phyloP scores from a whole-genome alignment of 2,113 vertebrate species.

The Antechinus stuartii region DNA sequence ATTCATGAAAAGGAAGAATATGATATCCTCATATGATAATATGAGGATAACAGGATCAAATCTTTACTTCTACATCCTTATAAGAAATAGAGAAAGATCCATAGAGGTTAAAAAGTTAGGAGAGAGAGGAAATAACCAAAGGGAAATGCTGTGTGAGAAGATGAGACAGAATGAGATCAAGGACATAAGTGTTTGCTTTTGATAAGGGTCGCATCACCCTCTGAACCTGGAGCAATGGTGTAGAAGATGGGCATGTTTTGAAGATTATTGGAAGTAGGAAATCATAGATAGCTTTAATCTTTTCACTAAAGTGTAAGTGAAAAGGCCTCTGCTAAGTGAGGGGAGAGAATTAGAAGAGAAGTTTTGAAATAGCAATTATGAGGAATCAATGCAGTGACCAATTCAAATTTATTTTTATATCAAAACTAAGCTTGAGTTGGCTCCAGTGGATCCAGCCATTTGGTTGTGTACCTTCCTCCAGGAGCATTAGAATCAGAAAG shows the following conservation, averaged over 20 bases:
- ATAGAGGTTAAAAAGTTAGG: background rate
- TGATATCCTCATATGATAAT: background rate
- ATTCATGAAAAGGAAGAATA: background rate
- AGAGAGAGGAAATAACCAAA: background rate
- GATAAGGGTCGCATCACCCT: background rate
- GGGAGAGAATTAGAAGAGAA: background rate
- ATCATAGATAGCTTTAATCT: background rate
- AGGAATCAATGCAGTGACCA: background rate
- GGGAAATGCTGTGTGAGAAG: background rate
- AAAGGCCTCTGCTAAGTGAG: background rate
- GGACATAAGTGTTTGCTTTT: background rate
- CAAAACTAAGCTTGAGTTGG: background rate
- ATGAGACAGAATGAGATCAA: background rate
- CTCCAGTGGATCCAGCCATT: background rate
- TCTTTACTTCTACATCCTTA: background rate
- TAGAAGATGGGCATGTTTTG: background rate
- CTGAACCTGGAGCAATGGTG: background rate
- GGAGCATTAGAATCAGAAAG: background rate
- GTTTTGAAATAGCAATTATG: background rate
- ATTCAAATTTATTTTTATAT: background rate
- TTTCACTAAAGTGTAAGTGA: background rate
- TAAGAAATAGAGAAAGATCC: background rate
- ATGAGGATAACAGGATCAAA: background rate
- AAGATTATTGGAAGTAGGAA: background rate
- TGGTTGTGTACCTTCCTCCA: background rate